A percentile compares a stretch with the other conserved stretches of the same genome.
Conservation (phyloP, 2,797 vertebrate species). For the Petrocephalus sullivani region DNA sequence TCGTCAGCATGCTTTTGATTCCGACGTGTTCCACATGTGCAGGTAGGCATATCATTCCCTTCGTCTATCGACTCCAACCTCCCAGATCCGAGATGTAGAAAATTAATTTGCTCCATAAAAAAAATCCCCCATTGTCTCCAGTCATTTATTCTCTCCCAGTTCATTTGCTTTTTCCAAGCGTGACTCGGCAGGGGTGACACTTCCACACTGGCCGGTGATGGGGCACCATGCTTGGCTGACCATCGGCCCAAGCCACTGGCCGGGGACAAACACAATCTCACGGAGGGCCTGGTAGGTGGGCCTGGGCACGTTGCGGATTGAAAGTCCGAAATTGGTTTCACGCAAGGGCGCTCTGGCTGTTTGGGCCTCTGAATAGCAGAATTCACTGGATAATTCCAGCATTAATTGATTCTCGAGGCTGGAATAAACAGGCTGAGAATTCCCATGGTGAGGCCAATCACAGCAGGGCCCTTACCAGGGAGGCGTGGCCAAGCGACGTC, state of each 20-base stretch:
- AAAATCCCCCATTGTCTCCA: neutral
- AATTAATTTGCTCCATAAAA: slow-evolving; percentile 16
- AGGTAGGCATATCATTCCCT: slow-evolving; percentile 15
- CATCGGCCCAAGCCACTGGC: slow-evolving; percentile 25
- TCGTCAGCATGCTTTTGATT: neutral
- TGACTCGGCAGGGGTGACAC: neutral
- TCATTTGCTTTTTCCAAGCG: neutral
- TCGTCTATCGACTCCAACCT: slow-evolving; percentile 28
- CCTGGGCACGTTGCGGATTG: slow-evolving; percentile 46
- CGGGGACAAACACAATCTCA: slow-evolving; percentile 35
- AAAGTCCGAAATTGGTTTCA: slow-evolving; percentile 66
- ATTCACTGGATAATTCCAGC: slow-evolving; percentile 64
- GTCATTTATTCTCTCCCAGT: slow-evolving; percentile 23
- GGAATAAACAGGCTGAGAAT: slow-evolving; percentile 64
- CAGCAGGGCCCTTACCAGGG: neutral
- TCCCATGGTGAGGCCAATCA: slow-evolving; percentile 31
- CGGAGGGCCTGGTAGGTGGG: slow-evolving; percentile 48
- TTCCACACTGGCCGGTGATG: neutral
- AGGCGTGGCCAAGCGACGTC: neutral
- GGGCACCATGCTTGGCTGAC: slow-evolving; percentile 24
- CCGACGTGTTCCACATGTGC: slow-evolving; percentile 24
- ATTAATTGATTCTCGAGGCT: slow-evolving; percentile 68
- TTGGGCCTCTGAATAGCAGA: slow-evolving; percentile 58
- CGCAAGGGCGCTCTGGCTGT: slow-evolving; percentile 61
- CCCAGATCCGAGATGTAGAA: slow-evolving; percentile 30